Base-by-base conservation (phyloP, 2,888 invertebrate genomes). In the Drosophila melanosoma region DNA sequence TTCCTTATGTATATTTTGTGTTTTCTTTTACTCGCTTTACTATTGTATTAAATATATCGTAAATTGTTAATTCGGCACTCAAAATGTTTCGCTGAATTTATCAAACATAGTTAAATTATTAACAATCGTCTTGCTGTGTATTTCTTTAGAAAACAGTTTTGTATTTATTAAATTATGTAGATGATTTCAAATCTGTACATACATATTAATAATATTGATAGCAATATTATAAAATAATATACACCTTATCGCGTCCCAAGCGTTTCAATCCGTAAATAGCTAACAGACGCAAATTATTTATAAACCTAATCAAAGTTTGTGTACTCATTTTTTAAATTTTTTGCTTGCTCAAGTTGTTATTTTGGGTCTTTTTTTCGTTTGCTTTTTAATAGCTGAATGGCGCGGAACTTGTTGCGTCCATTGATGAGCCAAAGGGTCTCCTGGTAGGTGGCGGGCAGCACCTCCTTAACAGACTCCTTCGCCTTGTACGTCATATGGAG, bases 401-500 rank as follows among this genome's bases (percentile, higher is more conserved):
- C 26, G 0, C 3, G 51, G 51, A 79, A 77, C n/a, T 70, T 74
- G 0, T 70, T 75, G 10, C 75, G 79, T 11, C 71, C 77, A 1
- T 29, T 67, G 1, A 77, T 71, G 29, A 79, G 67, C 75, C 79
- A 77, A 8, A 77, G 29, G 10, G 77, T 60, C 53, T 77, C 77
- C 29, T 77, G 79, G 40, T 79, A 77, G 0, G 71, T 63, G 11
- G 40, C 32, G 15, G 77, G 77, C 11, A 77, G 29, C 33, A 96
- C 94, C 76, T 93, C 91, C 0, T 94, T 90, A 1, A 94, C 94
- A 1, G 92, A 81, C 40, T 93, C 92, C 0, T 93, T 92, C 1
- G 94, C 93, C 69, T 94, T 93, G 86, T 95, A 96, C 0, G 96
- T 96, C 81, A 95, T 95, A 87, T 96, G 95, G 83, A 97, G 96